Evolutionary conservation across 2,797 vertebrate genomes (phyloP).

Genomic region (Perodicticus potto): DNA sequence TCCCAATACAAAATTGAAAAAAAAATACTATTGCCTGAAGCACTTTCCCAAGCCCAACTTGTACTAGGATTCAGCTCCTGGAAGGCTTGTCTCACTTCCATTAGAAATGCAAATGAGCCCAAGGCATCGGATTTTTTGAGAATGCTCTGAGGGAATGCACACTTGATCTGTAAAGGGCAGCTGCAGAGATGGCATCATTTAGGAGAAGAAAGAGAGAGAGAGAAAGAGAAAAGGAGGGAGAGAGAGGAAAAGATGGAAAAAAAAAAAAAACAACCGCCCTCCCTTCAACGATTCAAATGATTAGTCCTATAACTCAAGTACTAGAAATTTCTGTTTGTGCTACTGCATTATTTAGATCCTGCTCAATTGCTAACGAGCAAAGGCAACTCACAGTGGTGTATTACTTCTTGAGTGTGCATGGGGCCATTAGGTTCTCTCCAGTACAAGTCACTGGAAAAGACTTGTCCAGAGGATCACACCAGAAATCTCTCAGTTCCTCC

Average conservation of each 20-base stretch:
- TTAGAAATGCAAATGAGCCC: slow-evolving; percentile 79
- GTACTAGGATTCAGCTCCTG: slow-evolving; percentile 67
- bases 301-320: background rate
- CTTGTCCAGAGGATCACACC: background rate
- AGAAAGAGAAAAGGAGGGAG: background rate
- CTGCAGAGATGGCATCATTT: background rate
- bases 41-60: slow-evolving; percentile 79
- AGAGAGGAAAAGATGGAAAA: background rate
- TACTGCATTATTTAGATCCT: background rate
- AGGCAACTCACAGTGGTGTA: background rate
- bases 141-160: slow-evolving; percentile 22
- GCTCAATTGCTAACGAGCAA: background rate
- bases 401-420: background rate
- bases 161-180: background rate
- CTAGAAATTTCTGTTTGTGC: slow-evolving; percentile 6
- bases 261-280: background rate
- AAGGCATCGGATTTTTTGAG: slow-evolving; percentile 10
- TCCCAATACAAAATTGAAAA: slow-evolving; percentile 79
- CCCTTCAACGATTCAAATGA: background rate
- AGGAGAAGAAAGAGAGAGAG: background rate
- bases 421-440: background rate
- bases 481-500: background rate
- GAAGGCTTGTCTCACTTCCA: slow-evolving; percentile 56
- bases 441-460: background rate
- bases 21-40: slow-evolving; percentile 75